Conservation (phyloP, 2,797 vertebrate genomes). For the Gadopsis marmoratus region DNA sequence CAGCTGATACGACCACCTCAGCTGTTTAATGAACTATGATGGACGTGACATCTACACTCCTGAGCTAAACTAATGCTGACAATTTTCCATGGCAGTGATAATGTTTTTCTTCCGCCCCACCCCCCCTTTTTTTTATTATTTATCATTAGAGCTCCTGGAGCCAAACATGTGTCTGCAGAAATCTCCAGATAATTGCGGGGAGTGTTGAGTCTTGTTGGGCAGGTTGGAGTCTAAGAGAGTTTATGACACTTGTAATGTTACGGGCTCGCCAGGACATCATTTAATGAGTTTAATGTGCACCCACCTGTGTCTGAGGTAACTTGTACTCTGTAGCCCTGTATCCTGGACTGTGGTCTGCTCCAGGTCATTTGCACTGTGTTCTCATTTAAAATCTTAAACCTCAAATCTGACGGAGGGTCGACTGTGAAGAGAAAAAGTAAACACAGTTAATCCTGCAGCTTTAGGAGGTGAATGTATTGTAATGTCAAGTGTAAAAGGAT, state of each 20-base stretch:
- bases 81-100: conserved; percentile 24
- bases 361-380: conserved; percentile 95
- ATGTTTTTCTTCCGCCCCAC: conserved; percentile 40
- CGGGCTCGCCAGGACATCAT: conserved; percentile 34
- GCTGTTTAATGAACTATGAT: conserved; percentile 9
- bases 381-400: conserved; percentile 97
- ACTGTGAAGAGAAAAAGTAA: conserved; percentile 87
- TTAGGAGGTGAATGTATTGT: conserved; percentile 52
- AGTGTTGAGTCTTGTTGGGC: conserved; percentile 49
- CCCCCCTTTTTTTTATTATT: conserved; percentile 22
- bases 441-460: conserved; percentile 60
- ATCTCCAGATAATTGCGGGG: conserved; percentile 47
- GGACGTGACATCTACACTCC: not conserved
- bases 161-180: conserved; percentile 43
- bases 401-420: conserved; percentile 92
- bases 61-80: conserved; percentile 19
- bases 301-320: conserved; percentile 92
- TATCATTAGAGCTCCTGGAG: conserved; percentile 36
- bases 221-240: conserved; percentile 30
- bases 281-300: conserved; percentile 58
- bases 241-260: conserved; percentile 53
- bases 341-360: conserved; percentile 86
- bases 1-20: not conserved
- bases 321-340: conserved; percentile 93
- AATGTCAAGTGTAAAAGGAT: conserved; percentile 77